Percentiles rank a stretch among this genome's conserved stretches.
Conservation (phyloP, 2,113 vertebrate genomes). For the Nipponia nippon region DNA sequence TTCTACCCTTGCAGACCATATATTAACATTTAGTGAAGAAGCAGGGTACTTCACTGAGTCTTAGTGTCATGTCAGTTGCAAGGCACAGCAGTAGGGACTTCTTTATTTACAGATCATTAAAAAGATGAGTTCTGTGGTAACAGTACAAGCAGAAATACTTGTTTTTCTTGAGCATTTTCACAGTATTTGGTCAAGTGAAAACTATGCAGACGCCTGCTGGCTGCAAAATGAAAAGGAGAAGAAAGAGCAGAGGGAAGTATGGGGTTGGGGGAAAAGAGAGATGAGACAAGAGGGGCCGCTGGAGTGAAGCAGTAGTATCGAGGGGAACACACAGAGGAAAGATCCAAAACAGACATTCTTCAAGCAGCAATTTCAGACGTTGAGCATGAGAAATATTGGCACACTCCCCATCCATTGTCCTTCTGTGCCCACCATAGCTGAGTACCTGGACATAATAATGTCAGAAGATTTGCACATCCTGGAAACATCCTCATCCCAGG, state of each 20-base stretch:
- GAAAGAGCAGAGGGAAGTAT: neutral
- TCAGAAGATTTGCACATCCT: neutral
- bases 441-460: neutral
- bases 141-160: neutral
- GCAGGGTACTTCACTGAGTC: neutral
- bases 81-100: neutral
- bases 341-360: neutral
- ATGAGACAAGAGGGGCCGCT: neutral
- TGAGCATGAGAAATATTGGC: neutral
- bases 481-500: neutral
- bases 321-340: neutral
- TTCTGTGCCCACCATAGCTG: neutral
- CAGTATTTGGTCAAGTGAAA: conserved; percentile 13
- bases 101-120: conserved; percentile 20
- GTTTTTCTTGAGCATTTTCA: conserved; percentile 27
- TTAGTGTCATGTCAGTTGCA: neutral
- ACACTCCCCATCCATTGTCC: neutral
- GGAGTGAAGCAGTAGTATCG: neutral
- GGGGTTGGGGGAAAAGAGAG: neutral
- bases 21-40: neutral
- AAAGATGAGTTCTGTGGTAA: neutral
- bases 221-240: neutral
- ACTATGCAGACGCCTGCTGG: neutral
- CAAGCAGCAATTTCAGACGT: neutral
- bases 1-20: neutral